Base-by-base conservation (phyloP, 2,888 invertebrate species). In the Torymus tubicola region DNA sequence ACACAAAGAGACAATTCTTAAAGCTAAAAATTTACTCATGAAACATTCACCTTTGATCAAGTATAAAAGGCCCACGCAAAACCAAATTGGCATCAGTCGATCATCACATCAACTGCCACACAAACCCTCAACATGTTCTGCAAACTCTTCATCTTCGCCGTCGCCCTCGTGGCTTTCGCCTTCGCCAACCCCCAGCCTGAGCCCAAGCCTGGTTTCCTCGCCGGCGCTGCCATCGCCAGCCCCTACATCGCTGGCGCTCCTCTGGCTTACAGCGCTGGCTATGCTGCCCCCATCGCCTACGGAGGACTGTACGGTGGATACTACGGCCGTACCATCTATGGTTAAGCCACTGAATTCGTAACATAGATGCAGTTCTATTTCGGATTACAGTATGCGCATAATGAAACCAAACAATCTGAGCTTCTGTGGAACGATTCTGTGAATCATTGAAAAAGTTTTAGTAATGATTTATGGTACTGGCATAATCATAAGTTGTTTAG, bases 141-240 rank as follows among this genome's bases (percentile, higher is more conserved):
- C 65, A 78, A 78, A 60, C 52, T 78, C 13, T 78, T 78, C 71
- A n/a, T 77, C 70, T 14, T 71, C 67, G 67, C 60, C 42, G 24
- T 24, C 24, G 53, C 65, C 63, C 2, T 60, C n/a, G 52, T 77
- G 53, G 71, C 71, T 11, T 58, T 64, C 21, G 76, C 69, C 58
- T 61, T 70, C 12, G 70, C 77, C 21, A 24, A 24, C 24, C 24
- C 24, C 3, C 24, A 24, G 24, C 24, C 24, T 24, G 63, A 42
- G 16, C 18, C 68, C 18, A 76, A 75, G 31, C 76, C 76, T 10
- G 68, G 68, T 18, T 63, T 53, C 60, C 60, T 76, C 12, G 61
- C 52, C 16, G 16, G 14, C 10, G 61, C 69, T 16, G 42, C 63
- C 16, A 31, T 61, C 1, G 53, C 73, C 24, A 24, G 24, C 24